Percentiles rank a stretch among this genome's conserved stretches.
phyloP scores from a whole-genome alignment of 2,113 vertebrate species.

The Mesembrinibis cayennensis region DNA sequence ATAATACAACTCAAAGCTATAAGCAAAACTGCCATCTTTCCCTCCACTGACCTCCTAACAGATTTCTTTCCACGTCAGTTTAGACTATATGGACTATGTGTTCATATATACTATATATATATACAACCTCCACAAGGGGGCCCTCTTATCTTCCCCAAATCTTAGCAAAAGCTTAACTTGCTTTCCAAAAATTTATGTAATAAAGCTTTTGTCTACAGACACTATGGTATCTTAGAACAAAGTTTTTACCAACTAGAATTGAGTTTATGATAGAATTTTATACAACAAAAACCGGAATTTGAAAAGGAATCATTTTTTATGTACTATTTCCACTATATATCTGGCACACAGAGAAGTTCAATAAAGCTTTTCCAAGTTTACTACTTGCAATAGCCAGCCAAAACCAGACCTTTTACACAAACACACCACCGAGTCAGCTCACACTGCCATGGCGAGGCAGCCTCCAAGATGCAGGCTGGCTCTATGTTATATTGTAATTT shows the following conservation, averaged over 20 bases:
- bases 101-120: fast-evolving
- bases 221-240: not conserved
- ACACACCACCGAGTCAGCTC: not conserved
- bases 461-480: not conserved
- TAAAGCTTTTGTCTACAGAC: not conserved
- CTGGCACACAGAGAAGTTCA: not conserved
- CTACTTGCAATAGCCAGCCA: not conserved
- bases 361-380: not conserved
- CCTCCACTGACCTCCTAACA: not conserved
- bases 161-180: not conserved
- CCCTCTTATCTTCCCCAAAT: constrained; percentile 57
- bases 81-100: not conserved
- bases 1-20: not conserved
- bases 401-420: not conserved
- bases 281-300: not conserved
- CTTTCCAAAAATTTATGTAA: constrained; percentile 16
- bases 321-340: not conserved
- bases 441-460: not conserved
- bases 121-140: constrained; percentile 63
- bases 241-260: not conserved
- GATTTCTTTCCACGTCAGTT: not conserved
- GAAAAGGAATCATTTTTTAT: constrained; percentile 1
- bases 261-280: not conserved
- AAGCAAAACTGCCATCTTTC: not conserved
- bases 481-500: not conserved